These are phyloP conservation scores for Chanos chanos DNA, from an alignment of 2,797 vertebrate species.

Conservation along the genomic window DNA sequence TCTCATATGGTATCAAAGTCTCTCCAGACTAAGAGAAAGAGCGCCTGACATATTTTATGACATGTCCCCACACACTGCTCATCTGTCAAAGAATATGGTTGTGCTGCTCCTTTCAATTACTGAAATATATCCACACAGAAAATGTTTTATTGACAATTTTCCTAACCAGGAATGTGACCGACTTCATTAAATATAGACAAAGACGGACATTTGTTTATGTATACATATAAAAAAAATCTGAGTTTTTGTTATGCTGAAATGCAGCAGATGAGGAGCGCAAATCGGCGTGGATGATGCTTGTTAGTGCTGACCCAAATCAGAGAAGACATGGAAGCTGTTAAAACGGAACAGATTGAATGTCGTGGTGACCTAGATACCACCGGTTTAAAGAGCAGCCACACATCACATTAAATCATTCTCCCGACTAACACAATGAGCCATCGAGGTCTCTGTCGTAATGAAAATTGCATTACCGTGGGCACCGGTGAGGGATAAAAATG, in stretches of 20 bases:
- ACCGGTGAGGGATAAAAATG: slow-evolving; percentile 36
- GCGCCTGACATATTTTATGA: slow-evolving; percentile 44
- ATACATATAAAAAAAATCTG: slow-evolving; percentile 18
- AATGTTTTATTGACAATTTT: slow-evolving; percentile 35
- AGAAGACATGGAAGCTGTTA: slow-evolving; percentile 72
- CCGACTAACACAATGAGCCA: slow-evolving; percentile 59
- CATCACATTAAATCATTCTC: slow-evolving; percentile 67
- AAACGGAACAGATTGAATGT: slow-evolving; percentile 69
- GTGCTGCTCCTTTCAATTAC: background rate
- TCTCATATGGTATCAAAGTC: slow-evolving; percentile 45
- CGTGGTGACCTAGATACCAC: slow-evolving; percentile 75
- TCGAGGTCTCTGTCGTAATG: slow-evolving; percentile 57
- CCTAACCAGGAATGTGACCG: too few relatives aligned
- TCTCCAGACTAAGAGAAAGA: slow-evolving; percentile 28
- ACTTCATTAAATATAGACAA: too few relatives aligned
- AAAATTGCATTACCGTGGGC: slow-evolving; percentile 62
- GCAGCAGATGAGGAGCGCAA: background rate
- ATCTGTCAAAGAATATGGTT: slow-evolving; percentile 16
- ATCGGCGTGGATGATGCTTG: slow-evolving; percentile 51
- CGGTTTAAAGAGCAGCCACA: slow-evolving; percentile 62
- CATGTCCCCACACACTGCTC: slow-evolving; percentile 34
- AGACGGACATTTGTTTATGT: too few relatives aligned
- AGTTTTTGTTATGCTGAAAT: too few relatives aligned
- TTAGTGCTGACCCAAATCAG: slow-evolving; percentile 79
- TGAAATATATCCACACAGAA: slow-evolving; percentile 32